Conservation (phyloP, 1,140 invertebrate species). For the Alviniconcha marisindica region DNA sequence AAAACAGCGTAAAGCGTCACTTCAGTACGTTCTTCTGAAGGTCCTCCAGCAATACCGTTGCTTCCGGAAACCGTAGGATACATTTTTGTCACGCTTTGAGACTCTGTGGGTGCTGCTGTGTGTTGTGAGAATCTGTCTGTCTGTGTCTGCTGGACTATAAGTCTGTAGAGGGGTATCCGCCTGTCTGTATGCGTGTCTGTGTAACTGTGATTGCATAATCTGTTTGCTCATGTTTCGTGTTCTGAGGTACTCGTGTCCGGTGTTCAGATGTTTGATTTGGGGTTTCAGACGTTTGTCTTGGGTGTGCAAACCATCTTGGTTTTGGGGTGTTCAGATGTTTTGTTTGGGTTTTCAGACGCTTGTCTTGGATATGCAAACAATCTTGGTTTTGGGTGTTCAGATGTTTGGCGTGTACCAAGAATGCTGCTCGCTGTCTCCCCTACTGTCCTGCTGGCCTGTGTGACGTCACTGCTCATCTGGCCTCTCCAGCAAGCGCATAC, state of each 20-base stretch:
- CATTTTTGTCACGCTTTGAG: too few species aligned
- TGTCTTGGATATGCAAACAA: background rate
- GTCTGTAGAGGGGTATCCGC: too few species aligned
- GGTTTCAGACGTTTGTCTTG: background rate
- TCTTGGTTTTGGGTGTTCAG: background rate
- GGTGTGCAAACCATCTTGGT: background rate
- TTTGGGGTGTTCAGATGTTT: background rate
- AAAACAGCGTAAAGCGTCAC: background rate
- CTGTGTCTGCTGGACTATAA: too few species aligned
- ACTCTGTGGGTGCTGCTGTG: too few species aligned
- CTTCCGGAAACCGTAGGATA: too few species aligned
- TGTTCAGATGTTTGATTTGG: background rate
- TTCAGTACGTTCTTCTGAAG: too few species aligned
- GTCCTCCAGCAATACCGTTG: too few species aligned
- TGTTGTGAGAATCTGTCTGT: too few species aligned
- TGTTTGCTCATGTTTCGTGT: too few species aligned
- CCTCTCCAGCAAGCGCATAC: background rate
- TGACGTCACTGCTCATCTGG: conserved; percentile 15
- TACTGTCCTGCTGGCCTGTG: conserved; percentile 31
- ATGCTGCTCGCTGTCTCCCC: conserved; percentile 21
- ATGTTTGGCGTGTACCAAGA: conserved; percentile 12
- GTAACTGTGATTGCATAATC: too few species aligned
- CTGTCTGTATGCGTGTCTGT: too few species aligned
- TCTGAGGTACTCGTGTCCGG: too few species aligned
- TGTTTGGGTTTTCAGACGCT: background rate